phyloP scores from a whole-genome alignment of 2,888 invertebrate genomes.

The Hedya salicella region DNA sequence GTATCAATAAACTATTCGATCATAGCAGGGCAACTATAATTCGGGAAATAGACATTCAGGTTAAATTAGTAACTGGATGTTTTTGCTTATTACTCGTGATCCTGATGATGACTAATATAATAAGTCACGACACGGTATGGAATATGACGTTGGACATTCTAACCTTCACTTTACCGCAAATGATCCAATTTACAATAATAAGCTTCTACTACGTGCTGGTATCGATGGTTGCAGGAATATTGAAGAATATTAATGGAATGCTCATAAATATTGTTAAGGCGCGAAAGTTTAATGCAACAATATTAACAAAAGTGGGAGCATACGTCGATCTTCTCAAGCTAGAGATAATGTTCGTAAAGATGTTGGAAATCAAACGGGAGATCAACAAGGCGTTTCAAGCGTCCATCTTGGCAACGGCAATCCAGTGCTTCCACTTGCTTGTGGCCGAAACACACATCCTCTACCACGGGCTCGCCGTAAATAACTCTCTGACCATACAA shows the following conservation, averaged over 20 bases:
- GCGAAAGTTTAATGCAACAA: constrained; percentile 31
- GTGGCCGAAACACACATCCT: constrained; percentile 71
- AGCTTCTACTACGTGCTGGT: constrained; percentile 64
- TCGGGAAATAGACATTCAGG: constrained; percentile 44
- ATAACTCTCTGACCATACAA: constrained; percentile 55
- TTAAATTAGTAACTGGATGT: constrained; percentile 52
- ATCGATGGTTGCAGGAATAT: constrained; percentile 58
- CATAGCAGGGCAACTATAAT: background rate
- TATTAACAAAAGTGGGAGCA: constrained; percentile 43
- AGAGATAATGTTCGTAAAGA: constrained; percentile 62
- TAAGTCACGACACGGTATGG: constrained; percentile 61
- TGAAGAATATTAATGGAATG: constrained; percentile 59
- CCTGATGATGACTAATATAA: constrained; percentile 62
- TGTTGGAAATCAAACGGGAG: constrained; percentile 59
- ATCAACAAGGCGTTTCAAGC: constrained; percentile 68
- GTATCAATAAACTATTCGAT: constrained; percentile 52
- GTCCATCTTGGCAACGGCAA: constrained; percentile 60
- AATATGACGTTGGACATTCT: constrained; percentile 64
- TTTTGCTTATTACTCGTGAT: constrained; percentile 52
- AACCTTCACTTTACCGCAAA: constrained; percentile 67
- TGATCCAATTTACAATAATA: constrained; percentile 64
- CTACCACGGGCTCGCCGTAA: constrained; percentile 63
- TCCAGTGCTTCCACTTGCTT: constrained; percentile 72
- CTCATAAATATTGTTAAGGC: constrained; percentile 49
- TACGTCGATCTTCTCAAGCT: constrained; percentile 58